Base-by-base conservation (phyloP, 2,888 invertebrate species). In the Meiosimyza decipiens region DNA sequence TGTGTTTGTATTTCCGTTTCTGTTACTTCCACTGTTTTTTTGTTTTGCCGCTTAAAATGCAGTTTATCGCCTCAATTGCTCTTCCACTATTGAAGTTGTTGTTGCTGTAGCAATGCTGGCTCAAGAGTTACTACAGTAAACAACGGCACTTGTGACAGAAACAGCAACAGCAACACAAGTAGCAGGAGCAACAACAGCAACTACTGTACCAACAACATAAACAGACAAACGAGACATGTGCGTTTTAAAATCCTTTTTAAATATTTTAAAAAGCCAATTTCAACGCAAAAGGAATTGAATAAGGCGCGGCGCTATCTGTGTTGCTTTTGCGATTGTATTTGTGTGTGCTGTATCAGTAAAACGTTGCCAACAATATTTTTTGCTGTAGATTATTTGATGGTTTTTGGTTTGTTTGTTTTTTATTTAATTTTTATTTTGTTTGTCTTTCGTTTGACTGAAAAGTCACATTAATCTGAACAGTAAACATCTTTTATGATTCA, bases 21-120 rank as follows among this genome's bases (percentile, higher is more conserved):
- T 40, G 40, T 28, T 28, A 28, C 3, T 28, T 28, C 3, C 28
- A 28, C 28, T 28, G 28, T 40, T n/a, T 40, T n/a, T 16, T 55
- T 62, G n/a, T 47, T 40, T 47, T 62, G n/a, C 40, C 51, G 52
- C 52, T 12, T 52, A 65, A 52, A 50, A 52, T 65, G 52, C 65
- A 52, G 52, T 28, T 65, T 65, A 51, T 65, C 16, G 33, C 13
- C 15, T 5, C 65, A 51, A 65, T 15, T 54, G 52, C n/a, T 28
- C 22, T 22, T 5, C 40, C 18, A 65, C 16, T 65, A 33, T 28
- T 28, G 11, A 12, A 51, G 3, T 65, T 65, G 52, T 22, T 65
- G 33, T 60, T 33, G n/a, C 13, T 60, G 15, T 60, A n/a, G 40
- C 9, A 40, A 40, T n/a, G 28, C 47, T 28, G 62, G 62, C 40